phyloP scores from a whole-genome alignment of 2,113 vertebrate genomes.

The Chunga burmeisteri region DNA sequence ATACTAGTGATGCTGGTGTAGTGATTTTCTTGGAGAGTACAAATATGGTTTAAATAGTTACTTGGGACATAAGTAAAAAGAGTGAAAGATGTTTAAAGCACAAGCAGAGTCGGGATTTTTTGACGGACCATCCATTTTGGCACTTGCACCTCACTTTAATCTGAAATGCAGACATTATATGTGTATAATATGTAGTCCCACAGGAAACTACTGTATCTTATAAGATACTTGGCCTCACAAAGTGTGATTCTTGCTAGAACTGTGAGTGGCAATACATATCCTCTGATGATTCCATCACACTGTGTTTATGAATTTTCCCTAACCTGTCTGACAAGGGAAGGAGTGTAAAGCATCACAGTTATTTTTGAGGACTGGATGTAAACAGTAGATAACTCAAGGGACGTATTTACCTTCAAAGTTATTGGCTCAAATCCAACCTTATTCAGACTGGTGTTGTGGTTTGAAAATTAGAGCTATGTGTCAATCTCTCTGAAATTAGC shows the following conservation, averaged over 20 bases:
- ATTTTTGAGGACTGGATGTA: not conserved
- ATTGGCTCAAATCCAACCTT: not conserved
- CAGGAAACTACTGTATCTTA: conserved; percentile 14
- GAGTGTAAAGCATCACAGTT: not conserved
- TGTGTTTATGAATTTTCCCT: not conserved
- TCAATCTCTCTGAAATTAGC: not conserved
- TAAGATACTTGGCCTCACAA: not conserved
- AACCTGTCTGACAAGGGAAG: not conserved
- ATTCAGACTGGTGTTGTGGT: not conserved
- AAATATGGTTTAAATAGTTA: not conserved
- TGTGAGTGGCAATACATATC: not conserved
- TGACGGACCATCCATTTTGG: not conserved
- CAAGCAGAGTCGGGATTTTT: not conserved
- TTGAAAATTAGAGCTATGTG: not conserved
- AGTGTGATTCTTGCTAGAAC: not conserved
- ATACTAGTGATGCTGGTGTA: not conserved
- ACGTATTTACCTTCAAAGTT: not conserved
- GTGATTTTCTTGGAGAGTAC: not conserved
- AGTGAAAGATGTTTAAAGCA: not conserved
- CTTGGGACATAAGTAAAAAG: not conserved
- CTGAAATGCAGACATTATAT: not conserved
- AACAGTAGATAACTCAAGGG: not conserved
- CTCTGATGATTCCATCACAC: not conserved
- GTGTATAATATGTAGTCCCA: not conserved
- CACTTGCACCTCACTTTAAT: not conserved